Evolutionary conservation across 2,888 invertebrate genomes (phyloP), one percentile per base, ranked within the genome.

Genomic region (Stictocephala bisonia): DNA sequence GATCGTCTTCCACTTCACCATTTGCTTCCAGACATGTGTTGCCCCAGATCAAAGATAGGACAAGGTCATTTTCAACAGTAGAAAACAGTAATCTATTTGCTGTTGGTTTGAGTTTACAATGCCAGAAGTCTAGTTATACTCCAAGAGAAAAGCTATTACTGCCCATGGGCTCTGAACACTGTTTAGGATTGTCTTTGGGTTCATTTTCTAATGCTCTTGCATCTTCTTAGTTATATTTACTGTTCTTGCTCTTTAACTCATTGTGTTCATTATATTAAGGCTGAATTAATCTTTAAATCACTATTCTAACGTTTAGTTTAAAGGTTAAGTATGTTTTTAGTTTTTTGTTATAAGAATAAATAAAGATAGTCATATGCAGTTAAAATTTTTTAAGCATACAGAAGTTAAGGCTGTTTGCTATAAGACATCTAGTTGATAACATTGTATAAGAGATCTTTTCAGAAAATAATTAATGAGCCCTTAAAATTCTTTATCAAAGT

Each of bases 161-260:
- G 22, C 73, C 73, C 11, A 73, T 73, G 73, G 73, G 73, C 15
- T 24, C 20, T 24, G 73, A 73, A 9, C 73, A 73, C 48, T 73
- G 69, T 40, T 60, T 67, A 35, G 73, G 60, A 44, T 29, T 73
- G 35, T 66, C 64, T 29, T 41, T 73, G 13, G 29, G 67, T 2
- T 58, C 68, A 7, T 22, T 73, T 29, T 68, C 68, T n/a, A 73
- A 73, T 60, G 69, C 69, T n/a, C 50, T 73, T 26, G 31, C 73
- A 48, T 40, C 69, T 11, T 70, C 70, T 26, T 70, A 70, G 70
- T 24, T 40, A 7, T 31, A 29, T 7, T 15, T 15, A 3, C 15
- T 35, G 13, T 60, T 31, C 18, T 15, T n/a, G n/a, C n/a, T n/a
- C 18, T 60, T 60, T 20, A 60, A n/a, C 3, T 35, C 26, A 40